These are phyloP conservation scores for Reticulitermes lucifugus DNA, from an alignment of 2,888 invertebrate genomes.

Conservation along the genomic window DNA sequence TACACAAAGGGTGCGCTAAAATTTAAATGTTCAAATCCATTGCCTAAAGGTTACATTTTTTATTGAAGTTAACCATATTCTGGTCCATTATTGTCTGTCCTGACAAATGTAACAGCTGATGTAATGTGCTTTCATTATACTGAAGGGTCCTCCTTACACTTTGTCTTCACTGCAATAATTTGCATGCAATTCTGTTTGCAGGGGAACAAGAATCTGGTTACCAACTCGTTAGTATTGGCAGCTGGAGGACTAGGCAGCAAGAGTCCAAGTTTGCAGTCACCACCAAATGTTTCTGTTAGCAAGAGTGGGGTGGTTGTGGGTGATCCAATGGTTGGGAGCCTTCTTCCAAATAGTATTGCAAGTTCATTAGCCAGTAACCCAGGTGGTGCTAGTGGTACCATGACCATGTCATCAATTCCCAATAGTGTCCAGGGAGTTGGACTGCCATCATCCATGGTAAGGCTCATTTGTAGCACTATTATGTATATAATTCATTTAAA, in stretches of 20 bases:
- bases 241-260: slow-evolving; percentile 83
- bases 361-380: slow-evolving; percentile 65
- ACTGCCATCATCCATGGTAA: slow-evolving; percentile 33
- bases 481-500: no score
- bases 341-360: slow-evolving; percentile 68
- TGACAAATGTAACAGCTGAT: no score
- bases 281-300: slow-evolving; percentile 84
- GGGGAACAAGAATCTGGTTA: slow-evolving; percentile 78
- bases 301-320: slow-evolving; percentile 59
- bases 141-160: no score
- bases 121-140: no score
- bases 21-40: no score
- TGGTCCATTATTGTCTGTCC: no score
- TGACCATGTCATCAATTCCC: slow-evolving; percentile 61
- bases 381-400: slow-evolving; percentile 48
- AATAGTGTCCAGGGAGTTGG: slow-evolving; percentile 59
- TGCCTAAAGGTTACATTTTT: no score
- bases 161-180: neutral
- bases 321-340: slow-evolving; percentile 57
- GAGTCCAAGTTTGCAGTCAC: slow-evolving; percentile 87
- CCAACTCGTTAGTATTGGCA: slow-evolving; percentile 77
- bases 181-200: slow-evolving; percentile 58
- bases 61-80: no score
- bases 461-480: neutral
- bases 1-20: no score